phyloP scores from a whole-genome alignment of 2,888 invertebrate genomes.

The Drosophila nr. perissopoda region DNA sequence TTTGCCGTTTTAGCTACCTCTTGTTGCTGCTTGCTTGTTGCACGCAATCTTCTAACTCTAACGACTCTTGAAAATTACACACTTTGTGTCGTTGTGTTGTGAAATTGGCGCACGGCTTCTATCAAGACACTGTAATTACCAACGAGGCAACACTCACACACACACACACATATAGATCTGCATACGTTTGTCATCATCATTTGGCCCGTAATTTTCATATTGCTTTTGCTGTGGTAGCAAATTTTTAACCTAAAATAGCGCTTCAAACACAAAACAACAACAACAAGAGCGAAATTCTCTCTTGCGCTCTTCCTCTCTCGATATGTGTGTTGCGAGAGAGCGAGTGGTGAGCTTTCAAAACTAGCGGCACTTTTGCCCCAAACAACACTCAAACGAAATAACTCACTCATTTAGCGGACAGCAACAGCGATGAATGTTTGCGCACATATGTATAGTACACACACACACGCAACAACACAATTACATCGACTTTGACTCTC shows the following conservation, averaged over 20 bases:
- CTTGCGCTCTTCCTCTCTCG: background rate
- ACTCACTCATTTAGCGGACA: constrained; percentile 15
- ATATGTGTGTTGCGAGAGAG: constrained; percentile 42
- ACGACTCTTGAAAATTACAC: constrained; percentile 27
- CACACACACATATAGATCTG: constrained; percentile 1
- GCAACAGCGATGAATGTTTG: constrained; percentile 52
- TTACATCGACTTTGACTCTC: constrained; percentile 21
- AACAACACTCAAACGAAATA: constrained; percentile 47
- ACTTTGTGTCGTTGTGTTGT: constrained; percentile 32
- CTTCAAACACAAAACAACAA: constrained; percentile 57
- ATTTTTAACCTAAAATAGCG: constrained; percentile 76
- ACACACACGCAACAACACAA: constrained; percentile 6
- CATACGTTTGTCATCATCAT: constrained; percentile 21
- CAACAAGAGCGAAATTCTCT: constrained; percentile 35
- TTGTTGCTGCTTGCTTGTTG: constrained; percentile 38
- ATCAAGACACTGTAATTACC: constrained; percentile 31
- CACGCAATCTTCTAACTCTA: constrained; percentile 42
- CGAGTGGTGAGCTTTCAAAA: constrained; percentile 56
- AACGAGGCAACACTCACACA: constrained; percentile 1
- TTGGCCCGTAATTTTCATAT: constrained; percentile 47
- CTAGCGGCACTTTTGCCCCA: constrained; percentile 76
- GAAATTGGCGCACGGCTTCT: constrained; percentile 32
- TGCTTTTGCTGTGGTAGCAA: constrained; percentile 56
- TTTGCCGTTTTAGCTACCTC: constrained; percentile 29
- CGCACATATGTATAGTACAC: constrained; percentile 21